Percentiles rank a stretch among this genome's conserved stretches.
Evolutionary conservation across 2,888 invertebrate genomes (phyloP).

Genomic region (Salpingus planirostris): DNA sequence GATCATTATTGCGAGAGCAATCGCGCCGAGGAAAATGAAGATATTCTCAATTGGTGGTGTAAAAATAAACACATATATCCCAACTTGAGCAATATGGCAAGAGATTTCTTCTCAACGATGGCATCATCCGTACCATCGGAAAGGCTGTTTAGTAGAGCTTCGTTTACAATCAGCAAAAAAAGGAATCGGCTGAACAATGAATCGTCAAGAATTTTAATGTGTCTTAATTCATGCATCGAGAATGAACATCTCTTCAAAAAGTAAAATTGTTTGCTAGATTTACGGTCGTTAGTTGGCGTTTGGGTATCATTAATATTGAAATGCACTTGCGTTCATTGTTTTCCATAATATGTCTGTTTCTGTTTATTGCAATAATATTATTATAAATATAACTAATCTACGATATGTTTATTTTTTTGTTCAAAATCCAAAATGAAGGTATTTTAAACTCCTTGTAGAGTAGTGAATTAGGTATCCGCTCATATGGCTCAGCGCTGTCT

Average conservation of each 20-base stretch:
- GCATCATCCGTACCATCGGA: conserved; percentile 12
- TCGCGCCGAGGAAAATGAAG: conserved; percentile 13
- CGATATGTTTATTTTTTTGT: no score
- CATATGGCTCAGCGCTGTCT: no score
- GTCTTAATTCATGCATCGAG: conserved; percentile 8
- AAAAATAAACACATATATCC: conserved; percentile 13
- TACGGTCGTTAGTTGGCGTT: no score
- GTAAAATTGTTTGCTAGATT: background rate
- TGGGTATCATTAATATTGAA: no score
- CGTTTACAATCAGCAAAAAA: conserved; percentile 12
- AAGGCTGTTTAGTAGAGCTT: conserved; percentile 16
- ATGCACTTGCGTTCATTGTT: no score
- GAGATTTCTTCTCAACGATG: conserved; percentile 13
- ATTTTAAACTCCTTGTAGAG: no score
- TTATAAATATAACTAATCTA: no score
- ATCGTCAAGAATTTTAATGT: conserved; percentile 9
- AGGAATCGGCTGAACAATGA: conserved; percentile 4
- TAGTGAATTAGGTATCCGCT: no score
- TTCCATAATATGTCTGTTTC: no score
- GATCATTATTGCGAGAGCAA: conserved; percentile 14
- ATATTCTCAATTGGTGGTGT: conserved; percentile 15
- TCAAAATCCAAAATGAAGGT: no score
- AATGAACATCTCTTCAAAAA: conserved; percentile 4
- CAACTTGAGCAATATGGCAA: conserved; percentile 13
- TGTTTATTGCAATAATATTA: no score